phyloP scores from a whole-genome alignment of 2,797 vertebrate species.

The Smutsia temminckii region DNA sequence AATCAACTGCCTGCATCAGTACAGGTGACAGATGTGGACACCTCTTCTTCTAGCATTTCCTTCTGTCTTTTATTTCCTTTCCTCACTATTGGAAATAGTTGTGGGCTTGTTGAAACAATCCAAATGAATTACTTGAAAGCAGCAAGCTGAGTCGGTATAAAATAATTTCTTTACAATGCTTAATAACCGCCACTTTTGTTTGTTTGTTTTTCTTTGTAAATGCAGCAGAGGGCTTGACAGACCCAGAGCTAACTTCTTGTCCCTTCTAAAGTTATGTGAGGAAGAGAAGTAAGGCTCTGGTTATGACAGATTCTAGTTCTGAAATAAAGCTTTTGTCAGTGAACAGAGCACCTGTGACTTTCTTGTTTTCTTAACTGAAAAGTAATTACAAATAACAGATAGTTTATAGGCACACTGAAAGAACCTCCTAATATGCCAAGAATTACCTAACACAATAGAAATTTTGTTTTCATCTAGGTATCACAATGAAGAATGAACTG shows the following conservation, averaged over 20 bases:
- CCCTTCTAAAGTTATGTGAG: neutral
- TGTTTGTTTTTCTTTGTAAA: neutral
- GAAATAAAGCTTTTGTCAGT: neutral
- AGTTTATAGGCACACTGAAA: neutral
- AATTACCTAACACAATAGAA: neutral
- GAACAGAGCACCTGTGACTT: neutral
- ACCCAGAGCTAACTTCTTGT: rapidly evolving
- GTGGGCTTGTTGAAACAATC: neutral
- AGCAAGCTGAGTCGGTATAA: neutral
- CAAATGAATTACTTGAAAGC: neutral
- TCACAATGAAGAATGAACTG: neutral
- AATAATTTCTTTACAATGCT: neutral
- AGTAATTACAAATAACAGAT: neutral
- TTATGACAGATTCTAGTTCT: neutral
- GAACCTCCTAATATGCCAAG: neutral
- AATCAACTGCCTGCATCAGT: neutral
- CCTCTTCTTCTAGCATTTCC: neutral
- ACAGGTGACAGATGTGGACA: neutral
- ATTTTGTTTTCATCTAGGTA: neutral
- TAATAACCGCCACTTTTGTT: neutral
- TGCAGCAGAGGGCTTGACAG: neutral
- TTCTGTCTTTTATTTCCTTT: neutral
- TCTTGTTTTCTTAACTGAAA: neutral
- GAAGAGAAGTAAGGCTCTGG: neutral
- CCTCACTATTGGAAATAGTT: neutral